Evolutionary conservation across 2,797 vertebrate genomes (phyloP), one percentile per base, ranked within the genome.

Genomic region (Poecile montanus): DNA sequence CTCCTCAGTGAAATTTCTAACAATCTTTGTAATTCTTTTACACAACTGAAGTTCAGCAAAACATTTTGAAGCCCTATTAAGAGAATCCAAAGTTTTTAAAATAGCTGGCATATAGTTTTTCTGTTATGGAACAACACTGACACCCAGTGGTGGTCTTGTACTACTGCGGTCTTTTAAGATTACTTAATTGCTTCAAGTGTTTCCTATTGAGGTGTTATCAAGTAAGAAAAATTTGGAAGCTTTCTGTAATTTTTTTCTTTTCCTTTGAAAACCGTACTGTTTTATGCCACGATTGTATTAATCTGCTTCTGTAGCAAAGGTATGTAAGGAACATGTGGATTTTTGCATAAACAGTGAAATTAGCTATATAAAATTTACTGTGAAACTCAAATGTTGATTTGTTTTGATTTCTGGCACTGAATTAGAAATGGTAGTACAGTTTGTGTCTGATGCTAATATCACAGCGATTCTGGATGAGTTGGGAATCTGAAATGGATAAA

Each of bases 61-160:
- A 93, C 16, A 3, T 76, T 94, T 83, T 92, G 88, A 92, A 95
- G 58, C 48, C 44, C 21, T 62, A 4, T 85, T 76, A 68, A 29
- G 71, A 62, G 74, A 62, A 45, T 57, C 62, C 34, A 2, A 13
- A 54, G 20, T 73, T 74, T 96, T 87, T 74, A 16, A 48, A 72
- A 27, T 9, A 67, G 50, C 3, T 42, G 17, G 7, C 12, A 17
- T 13, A 8, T 0, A 2, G 3, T 68, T n/a, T 19, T 85, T 96
- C 70, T 95, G 44, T 68, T 71, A 9, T 56, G 94, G 97, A 96
- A 23, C 95, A 97, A 96, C 75, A 95, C 82, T 97, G 97, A 23
- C 98, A 97, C 94, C 98, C 91, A 96, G 97, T 97, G 98, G 97
- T 85, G 15, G 2, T 42, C 54, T 92, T 10, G 1, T 47, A 83